phyloP scores from a whole-genome alignment of 2,888 invertebrate species.

The Drosophila prolongata region DNA sequence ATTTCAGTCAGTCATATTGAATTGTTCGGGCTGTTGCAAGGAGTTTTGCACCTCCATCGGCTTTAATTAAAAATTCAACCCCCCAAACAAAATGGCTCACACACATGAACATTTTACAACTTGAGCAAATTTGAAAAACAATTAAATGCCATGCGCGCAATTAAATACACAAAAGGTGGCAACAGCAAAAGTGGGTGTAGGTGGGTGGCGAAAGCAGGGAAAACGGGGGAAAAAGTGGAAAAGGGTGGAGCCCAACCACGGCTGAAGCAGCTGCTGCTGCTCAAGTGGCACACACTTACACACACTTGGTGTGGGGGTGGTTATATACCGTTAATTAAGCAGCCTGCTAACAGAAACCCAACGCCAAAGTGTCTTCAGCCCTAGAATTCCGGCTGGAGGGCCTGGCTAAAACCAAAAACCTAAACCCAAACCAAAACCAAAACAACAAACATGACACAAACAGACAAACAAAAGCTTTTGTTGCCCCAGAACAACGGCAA shows the following conservation, averaged over 20 bases:
- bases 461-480: conserved; percentile 79
- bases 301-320: conserved; percentile 8
- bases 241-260: conserved; percentile 33
- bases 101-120: conserved; percentile 69
- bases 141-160: conserved; percentile 84
- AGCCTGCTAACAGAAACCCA: conserved; percentile 56
- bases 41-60: conserved; percentile 66
- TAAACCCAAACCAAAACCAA: conserved; percentile 34
- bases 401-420: conserved; percentile 48
- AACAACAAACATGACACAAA: conserved; percentile 69
- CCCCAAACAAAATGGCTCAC: conserved; percentile 62
- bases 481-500: conserved; percentile 67
- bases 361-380: conserved; percentile 30
- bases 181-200: conserved; percentile 54
- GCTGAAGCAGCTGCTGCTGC: conserved; percentile 40
- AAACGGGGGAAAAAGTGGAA: conserved; percentile 6
- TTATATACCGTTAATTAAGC: conserved; percentile 81
- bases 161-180: conserved; percentile 83
- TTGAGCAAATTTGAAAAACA: conserved; percentile 83
- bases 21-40: conserved; percentile 54
- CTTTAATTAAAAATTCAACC: conserved; percentile 79
- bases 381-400: conserved; percentile 18
- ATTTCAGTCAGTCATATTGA: conserved; percentile 70
- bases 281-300: conserved; percentile 63
- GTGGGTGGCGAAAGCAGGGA: background rate